Percentiles rank a stretch among this genome's conserved stretches.
phyloP scores from a whole-genome alignment of 92 coral and sea anemone genomes.

The Virgularia gustaviana region DNA sequence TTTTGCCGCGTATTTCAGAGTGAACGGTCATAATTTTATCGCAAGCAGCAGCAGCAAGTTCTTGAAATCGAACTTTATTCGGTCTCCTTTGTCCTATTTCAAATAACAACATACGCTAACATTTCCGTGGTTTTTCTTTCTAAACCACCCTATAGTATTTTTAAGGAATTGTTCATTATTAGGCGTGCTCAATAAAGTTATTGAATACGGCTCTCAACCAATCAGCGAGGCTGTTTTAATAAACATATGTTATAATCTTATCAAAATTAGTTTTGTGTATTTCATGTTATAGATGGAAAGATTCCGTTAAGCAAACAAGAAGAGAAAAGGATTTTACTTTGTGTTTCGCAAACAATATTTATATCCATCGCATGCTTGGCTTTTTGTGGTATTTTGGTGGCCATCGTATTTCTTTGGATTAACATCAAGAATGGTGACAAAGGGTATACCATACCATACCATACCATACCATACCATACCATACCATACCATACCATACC shows the following conservation, averaged over 20 bases:
- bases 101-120: no score
- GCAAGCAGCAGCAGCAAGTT: no score
- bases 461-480: no score
- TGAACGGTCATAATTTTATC: no score
- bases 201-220: constrained; percentile 5
- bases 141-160: no score
- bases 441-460: constrained; percentile 68
- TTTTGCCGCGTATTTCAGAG: no score
- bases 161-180: no score
- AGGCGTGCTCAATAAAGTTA: no score
- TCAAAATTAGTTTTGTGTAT: neutral
- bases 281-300: constrained; percentile 39
- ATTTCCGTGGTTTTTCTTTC: no score
- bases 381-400: constrained; percentile 46
- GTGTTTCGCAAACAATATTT: constrained; percentile 42
- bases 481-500: no score
- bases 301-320: constrained; percentile 39
- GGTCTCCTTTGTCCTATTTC: no score
- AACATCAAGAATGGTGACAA: constrained; percentile 55
- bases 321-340: constrained; percentile 1
- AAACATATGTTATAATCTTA: neutral
- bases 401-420: constrained; percentile 45
- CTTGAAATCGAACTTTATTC: no score
- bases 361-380: constrained; percentile 50
- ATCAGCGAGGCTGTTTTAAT: neutral